Conservation (phyloP, 1,140 invertebrate species). For the Tetragnatha versicolor region DNA sequence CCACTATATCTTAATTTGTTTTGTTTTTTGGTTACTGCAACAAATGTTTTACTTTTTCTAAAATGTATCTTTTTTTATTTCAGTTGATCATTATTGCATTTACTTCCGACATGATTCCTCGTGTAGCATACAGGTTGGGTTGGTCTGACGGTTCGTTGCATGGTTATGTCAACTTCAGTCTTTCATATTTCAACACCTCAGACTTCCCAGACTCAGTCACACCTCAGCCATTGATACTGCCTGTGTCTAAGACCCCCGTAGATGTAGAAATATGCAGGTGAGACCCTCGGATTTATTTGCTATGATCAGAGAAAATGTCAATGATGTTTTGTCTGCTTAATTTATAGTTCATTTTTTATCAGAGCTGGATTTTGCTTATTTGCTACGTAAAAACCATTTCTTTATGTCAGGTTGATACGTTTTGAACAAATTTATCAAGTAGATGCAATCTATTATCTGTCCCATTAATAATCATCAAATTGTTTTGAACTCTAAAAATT, state of each 20-base stretch:
- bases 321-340: neutral
- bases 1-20: too few relatives aligned
- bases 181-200: constrained; percentile 80
- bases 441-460: too few relatives aligned
- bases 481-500: too few relatives aligned
- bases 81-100: constrained; percentile 99
- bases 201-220: constrained; percentile 69
- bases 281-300: neutral
- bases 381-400: too few relatives aligned
- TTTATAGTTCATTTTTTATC: too few relatives aligned
- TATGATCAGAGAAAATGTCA: neutral
- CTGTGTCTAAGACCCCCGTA: constrained; percentile 61
- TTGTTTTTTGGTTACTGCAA: too few relatives aligned
- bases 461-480: too few relatives aligned
- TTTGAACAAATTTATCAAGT: too few relatives aligned
- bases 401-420: too few relatives aligned
- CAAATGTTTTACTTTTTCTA: constrained; percentile 49
- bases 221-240: constrained; percentile 61
- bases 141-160: constrained; percentile 72
- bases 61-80: constrained; percentile 59
- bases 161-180: constrained; percentile 83
- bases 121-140: constrained; percentile 78
- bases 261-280: constrained; percentile 71
- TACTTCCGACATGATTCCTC: constrained; percentile 96
- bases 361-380: too few relatives aligned